Percentiles rank a stretch among this genome's conserved stretches.
Conservation (phyloP, 2,113 vertebrate species). For the Thryonomys swinderianus region DNA sequence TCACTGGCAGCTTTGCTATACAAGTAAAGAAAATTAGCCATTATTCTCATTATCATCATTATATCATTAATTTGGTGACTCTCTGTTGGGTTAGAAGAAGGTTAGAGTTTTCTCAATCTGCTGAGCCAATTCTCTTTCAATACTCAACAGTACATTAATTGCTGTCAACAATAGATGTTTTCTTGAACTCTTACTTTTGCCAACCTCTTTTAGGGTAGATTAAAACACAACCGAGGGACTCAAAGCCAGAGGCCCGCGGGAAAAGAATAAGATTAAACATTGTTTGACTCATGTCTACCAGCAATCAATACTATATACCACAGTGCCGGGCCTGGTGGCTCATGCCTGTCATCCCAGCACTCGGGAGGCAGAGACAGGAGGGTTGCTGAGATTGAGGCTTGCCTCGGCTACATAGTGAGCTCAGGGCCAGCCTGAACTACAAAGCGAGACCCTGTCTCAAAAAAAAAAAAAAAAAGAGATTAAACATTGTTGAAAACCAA, state of each 20-base stretch:
- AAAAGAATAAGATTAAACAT: conserved; percentile 68
- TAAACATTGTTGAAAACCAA: conserved; percentile 72
- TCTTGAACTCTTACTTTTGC: background rate
- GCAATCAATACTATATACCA: too few relatives aligned
- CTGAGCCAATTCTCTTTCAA: conserved; percentile 1
- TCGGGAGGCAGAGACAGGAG: too few relatives aligned
- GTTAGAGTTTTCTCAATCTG: conserved; percentile 45
- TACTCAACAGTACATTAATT: background rate
- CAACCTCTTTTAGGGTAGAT: conserved; percentile 55
- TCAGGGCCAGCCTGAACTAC: too few relatives aligned
- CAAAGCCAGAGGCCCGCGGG: conserved; percentile 64
- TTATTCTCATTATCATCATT: background rate
- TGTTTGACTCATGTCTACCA: too few relatives aligned
- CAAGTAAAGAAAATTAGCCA: background rate
- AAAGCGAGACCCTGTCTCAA: too few relatives aligned
- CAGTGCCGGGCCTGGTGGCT: too few relatives aligned
- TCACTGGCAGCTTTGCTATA: background rate
- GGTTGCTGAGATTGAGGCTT: too few relatives aligned
- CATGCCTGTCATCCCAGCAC: too few relatives aligned
- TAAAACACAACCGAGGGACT: conserved; percentile 60
- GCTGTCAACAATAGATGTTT: conserved; percentile 47
- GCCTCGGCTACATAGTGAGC: too few relatives aligned
- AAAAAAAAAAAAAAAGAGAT: conserved; percentile 72
- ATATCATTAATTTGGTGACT: conserved; percentile 55
- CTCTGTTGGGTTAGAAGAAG: conserved; percentile 70